Percentiles rank a stretch among this genome's conserved stretches.
These are phyloP conservation scores for Myotis planiceps DNA, from an alignment of 2,797 vertebrate species.

Conservation along the genomic window DNA sequence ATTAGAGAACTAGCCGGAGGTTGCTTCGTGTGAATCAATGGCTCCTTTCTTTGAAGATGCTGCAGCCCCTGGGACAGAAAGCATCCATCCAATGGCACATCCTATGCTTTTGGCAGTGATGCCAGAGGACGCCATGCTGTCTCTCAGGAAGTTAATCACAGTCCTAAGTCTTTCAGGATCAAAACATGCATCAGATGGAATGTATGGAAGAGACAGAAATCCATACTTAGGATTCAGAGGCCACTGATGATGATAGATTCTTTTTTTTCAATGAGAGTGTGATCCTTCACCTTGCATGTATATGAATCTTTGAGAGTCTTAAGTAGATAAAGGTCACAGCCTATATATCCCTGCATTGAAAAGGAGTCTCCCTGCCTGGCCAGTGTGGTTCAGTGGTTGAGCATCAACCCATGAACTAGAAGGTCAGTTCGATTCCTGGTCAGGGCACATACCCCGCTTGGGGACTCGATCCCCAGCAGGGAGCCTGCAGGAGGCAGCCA, in stretches of 20 bases:
- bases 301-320: not conserved
- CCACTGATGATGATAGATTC: not conserved
- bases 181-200: not conserved
- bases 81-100: not conserved
- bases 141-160: not conserved
- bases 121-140: not conserved
- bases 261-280: not conserved
- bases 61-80: not conserved
- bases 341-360: not conserved
- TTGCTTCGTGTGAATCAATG: not conserved
- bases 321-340: not conserved
- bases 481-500: no score
- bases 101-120: not conserved
- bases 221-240: not conserved
- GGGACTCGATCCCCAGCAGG: no score
- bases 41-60: conserved; percentile 41
- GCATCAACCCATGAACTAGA: no score
- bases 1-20: conserved; percentile 47
- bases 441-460: no score
- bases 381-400: no score
- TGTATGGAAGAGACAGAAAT: not conserved
- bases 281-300: not conserved
- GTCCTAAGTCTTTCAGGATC: not conserved
- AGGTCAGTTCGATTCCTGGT: no score
- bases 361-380: not conserved